Evolutionary conservation across 64 coral and sea anemone species (phyloP).

Genomic region (Montipora capricornis): DNA sequence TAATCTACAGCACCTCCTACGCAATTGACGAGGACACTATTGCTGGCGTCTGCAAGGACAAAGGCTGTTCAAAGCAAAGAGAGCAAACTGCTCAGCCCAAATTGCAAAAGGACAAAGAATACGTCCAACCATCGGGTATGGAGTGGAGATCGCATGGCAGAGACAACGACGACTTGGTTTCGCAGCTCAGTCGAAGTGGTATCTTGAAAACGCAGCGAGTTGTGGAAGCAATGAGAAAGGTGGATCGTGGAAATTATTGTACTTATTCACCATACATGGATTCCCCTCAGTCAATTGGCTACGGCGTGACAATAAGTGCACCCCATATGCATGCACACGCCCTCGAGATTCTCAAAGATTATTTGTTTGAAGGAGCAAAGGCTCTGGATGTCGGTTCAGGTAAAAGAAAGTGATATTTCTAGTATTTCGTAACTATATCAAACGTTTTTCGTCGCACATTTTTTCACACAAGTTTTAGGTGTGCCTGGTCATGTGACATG

Average conservation of each 20-base stretch:
- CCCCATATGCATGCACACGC: constrained; percentile 99
- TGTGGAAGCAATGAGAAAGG: constrained; percentile 83
- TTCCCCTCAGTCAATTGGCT: constrained; percentile 93
- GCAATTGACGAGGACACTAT: not conserved
- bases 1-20: not conserved
- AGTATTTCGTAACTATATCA: not conserved
- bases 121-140: constrained; percentile 78
- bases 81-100: not conserved
- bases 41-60: constrained; percentile 48
- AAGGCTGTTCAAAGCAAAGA: constrained; percentile 1
- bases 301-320: constrained; percentile 96
- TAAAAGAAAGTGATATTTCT: not conserved
- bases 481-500: not conserved
- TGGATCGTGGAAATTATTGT: constrained; percentile 87
- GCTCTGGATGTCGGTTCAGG: constrained; percentile 97
- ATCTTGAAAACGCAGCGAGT: constrained; percentile 84
- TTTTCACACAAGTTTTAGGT: no score
- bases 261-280: constrained; percentile 76
- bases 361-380: constrained; percentile 86
- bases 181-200: constrained; percentile 67
- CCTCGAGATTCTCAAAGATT: constrained; percentile 90
- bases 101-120: constrained; percentile 28
- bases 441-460: no score
- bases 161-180: constrained; percentile 88
- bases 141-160: constrained; percentile 97